Base-by-base conservation (phyloP, 2,113 vertebrate species). In the Anarhynchus alexandrinus region DNA sequence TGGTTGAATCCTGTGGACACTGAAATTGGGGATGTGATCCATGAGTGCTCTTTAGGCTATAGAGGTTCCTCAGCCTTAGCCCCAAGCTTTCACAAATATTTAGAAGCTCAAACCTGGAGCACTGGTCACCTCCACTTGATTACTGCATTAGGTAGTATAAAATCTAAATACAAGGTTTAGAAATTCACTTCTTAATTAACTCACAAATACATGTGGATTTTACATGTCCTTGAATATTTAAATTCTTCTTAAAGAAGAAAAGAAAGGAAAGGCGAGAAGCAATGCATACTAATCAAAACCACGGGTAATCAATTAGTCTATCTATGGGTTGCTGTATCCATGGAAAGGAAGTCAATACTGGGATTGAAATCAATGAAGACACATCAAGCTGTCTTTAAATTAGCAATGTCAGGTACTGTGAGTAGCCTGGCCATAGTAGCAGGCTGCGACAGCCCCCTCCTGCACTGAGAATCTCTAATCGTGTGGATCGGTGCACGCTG, bases 401-500 rank as follows among this genome's bases (percentile, higher is more conserved):
- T 7, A 74, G 47, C 15, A 29, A 7, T 17, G 20, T 21, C 57
- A 40, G 66, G 49, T 65, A 27, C 74, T 43, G 45, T 20, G 61
- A 79, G 69, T 21, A 84, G 77, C 27, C 51, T 81, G 70, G 40
- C 40, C 2, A 0, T 5, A 70, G 54, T 4, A 86, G 72, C 67
- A 83, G 80, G 51, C 36, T 86, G 80, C 3, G 3, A 25, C 55
- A 93, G 58, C 6, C 43, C 42, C 2, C 26, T 23, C 32, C 86
- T 54, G 36, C 22, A 15, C 42, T 7, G 23, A 62, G 21, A 10
- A 2, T 4, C 29, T 13, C 40, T 43, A 36, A 34, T 6, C 1
- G 9, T 4, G 40, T 26, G 45, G 42, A 66, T 49, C 3, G 0
- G 23, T 20, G 12, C 27, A 22, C 0, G 0, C 40, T 11, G 36